Conservation (phyloP, 2,113 vertebrate species). For the Martes martes region DNA sequence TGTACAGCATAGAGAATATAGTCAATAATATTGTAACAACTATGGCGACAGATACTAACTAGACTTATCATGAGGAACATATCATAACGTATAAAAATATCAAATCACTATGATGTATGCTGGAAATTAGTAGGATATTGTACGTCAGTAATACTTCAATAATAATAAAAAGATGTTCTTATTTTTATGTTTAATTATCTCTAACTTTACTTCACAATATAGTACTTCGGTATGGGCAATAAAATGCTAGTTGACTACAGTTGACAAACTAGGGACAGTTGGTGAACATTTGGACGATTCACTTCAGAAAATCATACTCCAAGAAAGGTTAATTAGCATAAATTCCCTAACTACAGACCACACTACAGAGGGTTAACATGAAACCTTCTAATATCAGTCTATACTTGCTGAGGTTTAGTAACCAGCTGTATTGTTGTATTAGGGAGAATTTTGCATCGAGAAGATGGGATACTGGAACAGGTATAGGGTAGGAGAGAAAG, state of each 20-base stretch:
- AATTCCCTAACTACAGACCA: background rate
- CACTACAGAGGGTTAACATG: background rate
- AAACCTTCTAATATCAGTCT: background rate
- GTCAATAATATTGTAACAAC: background rate
- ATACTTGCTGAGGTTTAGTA: background rate
- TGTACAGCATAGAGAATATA: background rate
- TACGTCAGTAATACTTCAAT: background rate
- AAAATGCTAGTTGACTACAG: background rate
- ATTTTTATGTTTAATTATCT: background rate
- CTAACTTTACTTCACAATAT: background rate
- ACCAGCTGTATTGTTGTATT: background rate
- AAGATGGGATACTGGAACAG: background rate
- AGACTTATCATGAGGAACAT: background rate
- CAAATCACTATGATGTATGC: background rate
- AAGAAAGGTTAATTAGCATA: background rate
- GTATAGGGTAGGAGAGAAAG: background rate
- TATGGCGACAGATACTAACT: background rate
- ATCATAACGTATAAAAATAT: background rate
- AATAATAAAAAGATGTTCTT: background rate
- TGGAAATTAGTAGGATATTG: background rate
- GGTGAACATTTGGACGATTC: background rate
- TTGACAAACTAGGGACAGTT: background rate
- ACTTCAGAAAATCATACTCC: background rate
- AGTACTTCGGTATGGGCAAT: background rate
- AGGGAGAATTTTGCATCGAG: background rate